Conservation (phyloP, 2,797 vertebrate species). For the Cynodonichthys magdalenae region DNA sequence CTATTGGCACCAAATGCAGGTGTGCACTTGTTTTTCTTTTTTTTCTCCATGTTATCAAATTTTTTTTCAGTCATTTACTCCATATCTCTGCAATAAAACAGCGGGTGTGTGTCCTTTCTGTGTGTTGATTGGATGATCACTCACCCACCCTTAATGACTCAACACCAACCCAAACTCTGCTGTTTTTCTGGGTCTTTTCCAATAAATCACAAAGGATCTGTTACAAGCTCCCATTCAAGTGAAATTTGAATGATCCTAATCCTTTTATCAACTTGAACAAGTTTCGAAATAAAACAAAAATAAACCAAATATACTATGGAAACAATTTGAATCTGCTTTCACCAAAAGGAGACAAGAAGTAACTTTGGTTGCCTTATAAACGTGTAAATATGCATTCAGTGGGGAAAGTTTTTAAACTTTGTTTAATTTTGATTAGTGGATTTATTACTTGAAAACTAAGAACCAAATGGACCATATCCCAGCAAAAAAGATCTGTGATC, state of each 20-base stretch:
- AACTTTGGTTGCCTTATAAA: not conserved
- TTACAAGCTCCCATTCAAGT: not conserved
- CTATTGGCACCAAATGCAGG: not conserved
- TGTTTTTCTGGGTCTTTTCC: not conserved
- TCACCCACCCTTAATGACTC: constrained; percentile 53
- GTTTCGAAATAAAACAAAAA: not conserved
- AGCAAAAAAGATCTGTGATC: no score
- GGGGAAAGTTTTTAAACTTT: no score
- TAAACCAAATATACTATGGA: constrained; percentile 12
- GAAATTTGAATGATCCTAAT: not conserved
- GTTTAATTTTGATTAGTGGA: no score
- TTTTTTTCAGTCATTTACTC: not conserved
- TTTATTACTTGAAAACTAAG: no score
- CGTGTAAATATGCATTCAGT: no score
- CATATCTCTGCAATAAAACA: constrained; percentile 1
- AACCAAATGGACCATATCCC: no score
- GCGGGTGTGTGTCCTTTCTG: constrained; percentile 68
- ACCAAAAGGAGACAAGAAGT: not conserved
- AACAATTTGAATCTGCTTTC: not conserved
- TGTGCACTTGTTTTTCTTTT: no score
- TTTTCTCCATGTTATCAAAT: no score
- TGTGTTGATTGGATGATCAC: constrained; percentile 67
- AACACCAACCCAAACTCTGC: constrained; percentile 54
- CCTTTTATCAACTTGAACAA: not conserved
- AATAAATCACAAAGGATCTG: not conserved